phyloP scores from a whole-genome alignment of 2,113 vertebrate species.

The Chaetorhynchus papuensis region DNA sequence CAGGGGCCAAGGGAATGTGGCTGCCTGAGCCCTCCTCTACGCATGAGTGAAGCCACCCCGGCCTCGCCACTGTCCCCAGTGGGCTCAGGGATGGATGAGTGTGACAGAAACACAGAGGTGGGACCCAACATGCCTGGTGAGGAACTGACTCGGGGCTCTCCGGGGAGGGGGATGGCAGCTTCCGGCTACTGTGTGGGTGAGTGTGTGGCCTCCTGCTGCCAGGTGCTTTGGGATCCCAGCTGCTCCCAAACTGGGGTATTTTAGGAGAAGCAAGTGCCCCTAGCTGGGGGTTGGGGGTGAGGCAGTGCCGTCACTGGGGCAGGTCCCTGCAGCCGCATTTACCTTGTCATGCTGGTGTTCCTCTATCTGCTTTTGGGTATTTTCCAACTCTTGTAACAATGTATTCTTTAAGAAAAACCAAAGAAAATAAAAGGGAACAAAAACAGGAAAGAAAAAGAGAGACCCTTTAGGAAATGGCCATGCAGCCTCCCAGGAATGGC shows the following conservation, averaged over 20 bases:
- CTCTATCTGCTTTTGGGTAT: slow-evolving; percentile 91
- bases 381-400: slow-evolving; percentile 91
- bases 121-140: not conserved
- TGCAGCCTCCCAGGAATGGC: fast-evolving
- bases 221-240: not conserved
- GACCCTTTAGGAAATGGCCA: not conserved
- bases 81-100: not conserved
- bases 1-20: fast-evolving
- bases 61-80: not conserved
- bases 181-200: not conserved
- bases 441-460: slow-evolving; percentile 37
- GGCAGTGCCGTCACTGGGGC: not conserved
- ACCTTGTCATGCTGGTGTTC: slow-evolving; percentile 92
- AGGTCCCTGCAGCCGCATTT: slow-evolving; percentile 10
- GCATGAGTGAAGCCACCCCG: fast-evolving
- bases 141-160: not conserved
- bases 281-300: not conserved
- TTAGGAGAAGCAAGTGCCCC: not conserved
- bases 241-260: not conserved
- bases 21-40: not conserved
- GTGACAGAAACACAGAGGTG: not conserved
- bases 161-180: not conserved
- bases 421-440: slow-evolving; percentile 20
- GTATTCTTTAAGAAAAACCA: slow-evolving; percentile 77
- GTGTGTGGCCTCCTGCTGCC: not conserved